Evolutionary conservation across 2,797 vertebrate genomes (phyloP), one percentile per base, ranked within the genome.

Genomic region (Brotogeris chrysoptera): DNA sequence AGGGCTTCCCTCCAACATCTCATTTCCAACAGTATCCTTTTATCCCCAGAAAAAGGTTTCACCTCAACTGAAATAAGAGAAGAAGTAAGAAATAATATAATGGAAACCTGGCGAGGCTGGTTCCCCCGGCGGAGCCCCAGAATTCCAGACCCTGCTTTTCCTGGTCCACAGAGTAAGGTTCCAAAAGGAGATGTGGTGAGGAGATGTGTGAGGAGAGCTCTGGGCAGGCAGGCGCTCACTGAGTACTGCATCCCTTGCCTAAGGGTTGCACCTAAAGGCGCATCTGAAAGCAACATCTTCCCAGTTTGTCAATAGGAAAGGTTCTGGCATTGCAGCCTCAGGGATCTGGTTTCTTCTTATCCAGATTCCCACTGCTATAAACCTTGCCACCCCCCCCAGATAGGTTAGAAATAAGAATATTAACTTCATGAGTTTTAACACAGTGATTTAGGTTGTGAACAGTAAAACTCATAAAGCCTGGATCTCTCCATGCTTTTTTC

Each of bases 361-460:
- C 1, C 39, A 82, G 10, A 32, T 23, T 79, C 50, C 15, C 14
- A 16, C 13, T 43, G 43, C 30, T 30, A 32, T 82, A 57, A 66
- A 34, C 12, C 16, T 80, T 60, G 6, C 9, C 9, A 4, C 1
- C 0, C 0, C 1, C 6, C 43, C 44, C 20, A 9, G 1, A n/a
- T 18, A 46, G 50, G 28, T 3, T 52, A 77, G 23, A 73, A 86
- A 55, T 17, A 4, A 74, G 24, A 86, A 28, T 64, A 78, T 49
- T 65, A 52, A 30, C 28, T 65, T 41, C 24, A 9, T 78, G 77
- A 80, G 46, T 13, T 84, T 55, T n/a, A 83, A 18, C 43, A 27
- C 7, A 25, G 47, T 9, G 2, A 83, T 63, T 66, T 32, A 25
- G 25, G 15, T 65, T 80, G 61, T 25, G 65, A 88, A 61, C 38